These are phyloP conservation scores for Drosophila mayri DNA, from an alignment of 1,140 invertebrate genomes.

Conservation along the genomic window DNA sequence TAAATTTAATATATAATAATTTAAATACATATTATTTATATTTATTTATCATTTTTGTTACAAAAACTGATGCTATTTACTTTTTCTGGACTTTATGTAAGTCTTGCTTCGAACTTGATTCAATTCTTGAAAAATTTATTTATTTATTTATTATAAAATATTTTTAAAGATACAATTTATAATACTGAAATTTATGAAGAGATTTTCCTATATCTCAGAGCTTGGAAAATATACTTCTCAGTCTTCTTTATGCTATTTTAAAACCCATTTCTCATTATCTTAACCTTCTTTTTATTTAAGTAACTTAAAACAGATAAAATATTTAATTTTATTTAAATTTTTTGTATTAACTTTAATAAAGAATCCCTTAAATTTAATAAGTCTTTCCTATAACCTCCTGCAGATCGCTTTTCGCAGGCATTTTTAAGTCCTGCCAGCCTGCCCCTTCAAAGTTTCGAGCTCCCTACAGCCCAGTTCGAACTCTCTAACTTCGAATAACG, in stretches of 20 bases:
- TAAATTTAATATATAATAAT: too few relatives aligned
- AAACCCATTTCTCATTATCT: neutral
- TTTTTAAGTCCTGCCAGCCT: slow-evolving; percentile 2
- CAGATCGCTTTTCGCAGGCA: slow-evolving; percentile 4
- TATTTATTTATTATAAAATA: too few relatives aligned
- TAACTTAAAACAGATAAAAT: neutral
- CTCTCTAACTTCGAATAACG: slow-evolving; percentile 54
- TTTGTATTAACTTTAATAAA: neutral
- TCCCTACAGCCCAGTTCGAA: slow-evolving; percentile 17
- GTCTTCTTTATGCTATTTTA: neutral
- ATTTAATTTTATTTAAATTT: neutral
- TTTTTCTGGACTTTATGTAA: too few relatives aligned
- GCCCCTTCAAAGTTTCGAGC: slow-evolving; percentile 42
- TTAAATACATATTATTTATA: too few relatives aligned
- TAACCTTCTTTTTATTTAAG: neutral
- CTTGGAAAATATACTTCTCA: neutral
- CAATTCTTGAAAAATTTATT: too few relatives aligned
- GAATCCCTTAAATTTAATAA: neutral
- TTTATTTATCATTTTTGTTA: too few relatives aligned
- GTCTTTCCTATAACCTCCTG: neutral
- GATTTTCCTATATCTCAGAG: too few relatives aligned
- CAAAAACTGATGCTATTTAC: too few relatives aligned
- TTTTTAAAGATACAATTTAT: neutral
- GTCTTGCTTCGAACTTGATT: too few relatives aligned
- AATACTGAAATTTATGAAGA: neutral